Evolutionary conservation across 2,113 vertebrate genomes (phyloP), one percentile per base, ranked within the genome.

Genomic region (Gobiocypris rarus): DNA sequence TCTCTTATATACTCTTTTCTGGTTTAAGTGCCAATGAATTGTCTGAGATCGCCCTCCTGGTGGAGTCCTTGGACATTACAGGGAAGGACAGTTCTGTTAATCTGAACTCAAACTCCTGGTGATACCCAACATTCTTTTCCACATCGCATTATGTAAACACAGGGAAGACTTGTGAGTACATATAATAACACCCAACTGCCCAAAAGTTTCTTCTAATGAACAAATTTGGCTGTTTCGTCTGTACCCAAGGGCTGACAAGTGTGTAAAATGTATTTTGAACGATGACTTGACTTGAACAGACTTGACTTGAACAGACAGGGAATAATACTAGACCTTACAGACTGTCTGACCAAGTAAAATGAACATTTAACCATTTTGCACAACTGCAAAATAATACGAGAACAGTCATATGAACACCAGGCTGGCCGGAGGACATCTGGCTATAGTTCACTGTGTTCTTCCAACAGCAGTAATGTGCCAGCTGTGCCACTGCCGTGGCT

Each of bases 11-110:
- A 58, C n/a, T 9, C 3, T 10, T 4, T 79, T 48, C 24, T 63
- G 76, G 38, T 17, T 78, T 45, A 78, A 78, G 56, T 78, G 76
- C 56, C 76, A 45, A 17, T 45, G 41, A 80, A 65, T 80, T 61
- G 43, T 26, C 77, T 50, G 24, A 61, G 75, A 78, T 26, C 38
- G 56, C n/a, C n/a, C 38, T 50, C 31, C 15, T 43, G 58, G 43
- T 26, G 77, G 43, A 65, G 43, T 50, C 58, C 59, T 80, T 48
- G 38, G 24, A 63, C 75, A 38, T 58, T 28, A 77, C 48, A 70
- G 8, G 10, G 22, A 70, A 69, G 58, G 77, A 80, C 38, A 48
- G 43, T 50, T 81, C 78, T 81, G 14, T 52, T 34, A 78, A 67
- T 24, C 14, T 24, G 14, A 80, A 28, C 41, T 31, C 38, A 24